Evolutionary conservation across 1,140 invertebrate genomes (phyloP), one percentile per base, ranked within the genome.

Genomic region (Copidosoma floridanum): DNA sequence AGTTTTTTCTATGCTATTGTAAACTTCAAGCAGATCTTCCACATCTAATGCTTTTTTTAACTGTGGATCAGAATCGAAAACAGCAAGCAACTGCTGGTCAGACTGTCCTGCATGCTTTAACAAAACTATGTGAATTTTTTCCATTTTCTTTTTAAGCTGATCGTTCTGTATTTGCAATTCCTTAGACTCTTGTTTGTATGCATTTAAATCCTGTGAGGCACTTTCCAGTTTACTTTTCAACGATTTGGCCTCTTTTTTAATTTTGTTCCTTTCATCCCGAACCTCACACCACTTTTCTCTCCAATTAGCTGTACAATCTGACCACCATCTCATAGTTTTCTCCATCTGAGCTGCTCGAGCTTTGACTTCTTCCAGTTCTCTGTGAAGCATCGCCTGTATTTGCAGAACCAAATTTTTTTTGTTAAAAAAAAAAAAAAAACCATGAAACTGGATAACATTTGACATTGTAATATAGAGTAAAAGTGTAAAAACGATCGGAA

Each of bases 301-400:
- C 91, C 91, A 94, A 71, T 92, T 92, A 12, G 89, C 88, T 0
- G 95, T 97, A 73, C 91, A 94, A 67, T 93, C 91, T 0, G 89
- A 91, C 95, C 95, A 98, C 95, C 95, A 98, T 51, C 93, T 82
- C 94, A 98, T 98, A 0, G 96, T 98, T 80, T 98, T 98, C 75
- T 98, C 95, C 95, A 98, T 98, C 78, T 98, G 95, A 0, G 93
- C 88, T 4, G 93, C 93, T 57, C 95, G 78, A 1, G 93, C 92
- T 62, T 93, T 82, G 0, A 94, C 93, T 72, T 98, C 94, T 67
- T 96, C 92, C 57, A 97, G 77, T 74, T 97, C 94, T 59, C 91
- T 79, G 72, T 91, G 83, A 54, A 89, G 77, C 57, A 88, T 78
- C 14, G 86, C 85, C 86, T 88, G 54, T 32, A 12, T 12, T 8